Evolutionary conservation across 2,797 vertebrate genomes (phyloP).

Genomic region (Chaetophractus vellerosus): DNA sequence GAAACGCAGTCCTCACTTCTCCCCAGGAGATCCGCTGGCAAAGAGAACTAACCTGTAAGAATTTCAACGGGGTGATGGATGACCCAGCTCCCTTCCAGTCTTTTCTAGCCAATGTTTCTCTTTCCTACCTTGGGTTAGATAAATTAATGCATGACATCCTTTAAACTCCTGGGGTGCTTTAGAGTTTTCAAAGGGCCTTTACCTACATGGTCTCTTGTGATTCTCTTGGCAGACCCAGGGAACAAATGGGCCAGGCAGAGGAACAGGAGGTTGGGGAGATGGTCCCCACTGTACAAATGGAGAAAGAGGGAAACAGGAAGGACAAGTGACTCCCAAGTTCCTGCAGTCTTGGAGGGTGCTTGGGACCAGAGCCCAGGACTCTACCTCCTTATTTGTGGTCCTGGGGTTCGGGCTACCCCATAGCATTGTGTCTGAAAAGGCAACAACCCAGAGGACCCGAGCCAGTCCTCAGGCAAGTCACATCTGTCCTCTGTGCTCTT

Average conservation of each 20-base stretch:
- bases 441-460: not conserved
- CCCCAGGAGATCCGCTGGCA: constrained; percentile 58
- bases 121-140: not conserved
- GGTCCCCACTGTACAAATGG: not conserved
- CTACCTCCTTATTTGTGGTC: not conserved
- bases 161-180: not conserved
- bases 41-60: not conserved
- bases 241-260: accelerated
- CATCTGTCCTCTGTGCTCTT: not conserved
- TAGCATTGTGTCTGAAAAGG: not conserved
- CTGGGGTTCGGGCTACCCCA: not conserved
- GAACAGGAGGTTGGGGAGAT: not conserved
- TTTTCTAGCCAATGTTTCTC: not conserved
- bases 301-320: not conserved
- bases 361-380: not conserved
- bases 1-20: not conserved
- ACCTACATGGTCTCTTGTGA: not conserved
- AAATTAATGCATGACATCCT: not conserved
- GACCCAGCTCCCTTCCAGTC: not conserved
- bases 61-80: not conserved
- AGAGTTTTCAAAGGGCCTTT: not conserved
- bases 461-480: not conserved
- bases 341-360: no score
- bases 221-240: not conserved
- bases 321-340: not conserved